Base-by-base conservation (phyloP, 1,140 invertebrate species). In the Papilio xuthus region DNA sequence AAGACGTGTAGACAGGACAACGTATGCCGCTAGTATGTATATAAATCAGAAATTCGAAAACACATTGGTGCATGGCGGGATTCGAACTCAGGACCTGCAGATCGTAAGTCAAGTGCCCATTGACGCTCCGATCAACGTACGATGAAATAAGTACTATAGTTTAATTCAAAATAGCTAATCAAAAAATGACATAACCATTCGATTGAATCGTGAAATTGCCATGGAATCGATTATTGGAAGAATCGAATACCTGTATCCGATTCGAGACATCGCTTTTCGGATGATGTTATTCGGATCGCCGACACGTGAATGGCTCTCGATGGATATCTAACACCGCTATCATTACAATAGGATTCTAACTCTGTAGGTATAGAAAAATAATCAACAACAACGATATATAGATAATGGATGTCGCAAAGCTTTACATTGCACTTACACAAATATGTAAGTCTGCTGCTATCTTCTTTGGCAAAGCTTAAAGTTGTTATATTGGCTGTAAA, bases 251-350 rank as follows among this genome's bases (percentile, higher is more conserved):
- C 18, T 32, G 50, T 56, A 75, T 63, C 50, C 12, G 42, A 73
- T 50, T 76, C 26, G 50, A 63, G 74, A 76, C 53, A 41, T 60
- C 74, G 53, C 53, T 15, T 41, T 56, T 63, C 74, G 20, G 15
- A 63, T 76, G 53, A 76, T 76, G 53, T 47, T 47, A 47, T 76
- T 76, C 74, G 53, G 18, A 56, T 50, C 53, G 74, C 42, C 74
- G 74, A 76, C 74, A 63, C 53, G 74, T 76, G 74, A 63, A 76
- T 63, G 74, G 37, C 74, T 76, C 32, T 76, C 74, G 74, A 76
- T 76, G 20, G 53, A 15, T 63, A 76, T 76, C 74, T 76, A 56
- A 75, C 73, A 76, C 41, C 74, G 74, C 74, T 76, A 75, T 75
- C 74, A 63, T 60, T 76, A 76, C 53, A 63, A 60, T 32, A 73